phyloP scores from a whole-genome alignment of 2,888 invertebrate species.

The Syritta pipiens region DNA sequence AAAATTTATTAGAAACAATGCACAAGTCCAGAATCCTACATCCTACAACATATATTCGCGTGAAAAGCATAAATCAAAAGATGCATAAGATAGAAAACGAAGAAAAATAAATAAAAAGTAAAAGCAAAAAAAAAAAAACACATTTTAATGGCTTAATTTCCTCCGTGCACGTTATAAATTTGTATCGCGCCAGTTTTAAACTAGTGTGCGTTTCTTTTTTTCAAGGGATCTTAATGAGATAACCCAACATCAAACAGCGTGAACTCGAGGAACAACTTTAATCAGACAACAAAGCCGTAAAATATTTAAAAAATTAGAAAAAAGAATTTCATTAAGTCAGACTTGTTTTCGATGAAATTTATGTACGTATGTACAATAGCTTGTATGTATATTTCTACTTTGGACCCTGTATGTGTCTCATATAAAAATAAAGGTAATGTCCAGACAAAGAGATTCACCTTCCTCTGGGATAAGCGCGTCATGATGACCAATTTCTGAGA shows the following conservation, averaged over 20 bases:
- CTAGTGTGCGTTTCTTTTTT: constrained; percentile 28
- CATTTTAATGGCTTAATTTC: constrained; percentile 66
- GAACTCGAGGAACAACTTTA: constrained; percentile 59
- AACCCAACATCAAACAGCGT: constrained; percentile 59
- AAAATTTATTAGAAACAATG: too few relatives aligned
- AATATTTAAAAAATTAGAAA: constrained; percentile 60
- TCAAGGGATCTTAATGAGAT: constrained; percentile 59
- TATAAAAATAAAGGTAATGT: constrained; percentile 52
- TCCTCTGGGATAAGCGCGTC: constrained; percentile 57
- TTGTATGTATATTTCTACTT: background rate
- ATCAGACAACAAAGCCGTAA: constrained; percentile 56
- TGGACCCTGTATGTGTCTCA: constrained; percentile 19
- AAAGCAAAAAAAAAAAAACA: constrained; percentile 51
- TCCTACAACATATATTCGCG: constrained; percentile 4
- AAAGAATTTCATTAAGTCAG: constrained; percentile 56
- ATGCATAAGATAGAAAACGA: constrained; percentile 15
- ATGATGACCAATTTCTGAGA: constrained; percentile 65
- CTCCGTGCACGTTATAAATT: constrained; percentile 57
- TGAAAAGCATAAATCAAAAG: constrained; percentile 33
- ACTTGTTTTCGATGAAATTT: constrained; percentile 56
- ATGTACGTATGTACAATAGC: constrained; percentile 29
- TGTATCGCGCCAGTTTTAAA: constrained; percentile 40
- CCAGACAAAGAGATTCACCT: constrained; percentile 63
- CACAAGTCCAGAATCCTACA: background rate
- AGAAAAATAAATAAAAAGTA: constrained; percentile 26